Evolutionary conservation across 2,113 vertebrate genomes (phyloP), one percentile per base, ranked within the genome.

Genomic region (Hippolais icterina): DNA sequence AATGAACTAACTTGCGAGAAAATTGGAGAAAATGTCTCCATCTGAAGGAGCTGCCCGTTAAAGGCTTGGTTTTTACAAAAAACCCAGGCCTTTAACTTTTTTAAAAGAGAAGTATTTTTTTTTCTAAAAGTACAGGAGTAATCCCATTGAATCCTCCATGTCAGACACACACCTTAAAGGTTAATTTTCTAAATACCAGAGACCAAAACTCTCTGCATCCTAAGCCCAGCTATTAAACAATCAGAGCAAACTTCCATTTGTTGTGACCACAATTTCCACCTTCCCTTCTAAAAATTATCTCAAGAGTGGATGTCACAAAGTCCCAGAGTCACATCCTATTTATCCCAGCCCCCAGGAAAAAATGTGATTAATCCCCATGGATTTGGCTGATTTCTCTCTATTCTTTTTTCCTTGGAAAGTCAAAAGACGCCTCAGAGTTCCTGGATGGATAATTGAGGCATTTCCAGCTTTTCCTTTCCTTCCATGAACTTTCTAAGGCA

Each of bases 111-210:
- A 29, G 28, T 28, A 53, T 2, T 53, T 66, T 65, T 65, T 39
- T 35, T 46, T 33, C 59, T 23, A 41, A 1, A 46, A 83, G 28
- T 35, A 22, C 47, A 53, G 11, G 12, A 80, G 10, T 13, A 11
- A 80, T 60, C 72, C 61, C n/a, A 8, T 0, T 9, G 22, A 79
- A 47, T 44, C 65, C 57, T 35, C 3, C 10, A 3, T 3, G 2
- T 6, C 42, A 46, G 39, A 33, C 1, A 33, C 39, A 21, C 24
- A 24, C 0, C 1, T 5, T 5, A 5, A 68, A 60, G 33, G 53
- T 9, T 70, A 77, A 24, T 35, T 56, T 47, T 35, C 46, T 31
- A 37, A 84, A 23, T 4, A 20, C 16, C 28, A 10, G 0, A 11
- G 23, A 15, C 22, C 19, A 52, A 46, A 70, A 41, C 11, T 37